phyloP scores from a whole-genome alignment of 2,797 vertebrate genomes.

The Lagodon rhomboides region DNA sequence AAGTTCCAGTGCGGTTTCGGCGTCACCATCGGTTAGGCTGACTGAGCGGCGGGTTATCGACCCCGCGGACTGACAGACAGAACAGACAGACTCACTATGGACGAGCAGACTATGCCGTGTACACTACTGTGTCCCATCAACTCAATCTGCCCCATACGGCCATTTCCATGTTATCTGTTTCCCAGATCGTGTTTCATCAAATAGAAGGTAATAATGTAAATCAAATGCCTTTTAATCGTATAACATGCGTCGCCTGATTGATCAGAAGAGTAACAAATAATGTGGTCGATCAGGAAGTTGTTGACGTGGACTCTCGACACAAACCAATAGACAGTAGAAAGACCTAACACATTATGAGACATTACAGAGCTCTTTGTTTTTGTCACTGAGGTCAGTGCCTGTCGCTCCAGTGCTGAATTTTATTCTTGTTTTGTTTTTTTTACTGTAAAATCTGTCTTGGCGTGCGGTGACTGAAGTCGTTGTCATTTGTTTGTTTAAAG shows the following conservation, averaged over 20 bases:
- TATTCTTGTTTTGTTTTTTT: constrained; percentile 31
- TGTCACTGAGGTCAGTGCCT: constrained; percentile 58
- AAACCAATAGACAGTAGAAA: constrained; percentile 18
- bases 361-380: constrained; percentile 32
- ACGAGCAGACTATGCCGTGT: constrained; percentile 31
- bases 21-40: constrained; percentile 89
- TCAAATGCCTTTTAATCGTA: constrained; percentile 18
- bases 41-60: constrained; percentile 28
- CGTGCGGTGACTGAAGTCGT: constrained; percentile 50
- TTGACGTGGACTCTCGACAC: constrained; percentile 21
- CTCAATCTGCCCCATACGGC: constrained; percentile 8
- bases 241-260: not conserved
- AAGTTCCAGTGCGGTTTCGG: constrained; percentile 96
- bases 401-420: constrained; percentile 37
- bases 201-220: constrained; percentile 25
- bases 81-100: constrained; percentile 34
- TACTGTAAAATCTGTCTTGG: constrained; percentile 55
- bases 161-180: constrained; percentile 23
- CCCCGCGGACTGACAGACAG: constrained; percentile 4
- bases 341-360: constrained; percentile 31
- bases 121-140: constrained; percentile 22
- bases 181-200: constrained; percentile 10
- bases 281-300: constrained; percentile 15
- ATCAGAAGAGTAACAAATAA: constrained; percentile 14
- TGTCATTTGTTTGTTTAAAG: constrained; percentile 29